A percentile compares a stretch with the other conserved stretches of the same genome.
These are phyloP conservation scores for Illadopsis cleaveri DNA, from an alignment of 2,113 vertebrate species.

Conservation along the genomic window DNA sequence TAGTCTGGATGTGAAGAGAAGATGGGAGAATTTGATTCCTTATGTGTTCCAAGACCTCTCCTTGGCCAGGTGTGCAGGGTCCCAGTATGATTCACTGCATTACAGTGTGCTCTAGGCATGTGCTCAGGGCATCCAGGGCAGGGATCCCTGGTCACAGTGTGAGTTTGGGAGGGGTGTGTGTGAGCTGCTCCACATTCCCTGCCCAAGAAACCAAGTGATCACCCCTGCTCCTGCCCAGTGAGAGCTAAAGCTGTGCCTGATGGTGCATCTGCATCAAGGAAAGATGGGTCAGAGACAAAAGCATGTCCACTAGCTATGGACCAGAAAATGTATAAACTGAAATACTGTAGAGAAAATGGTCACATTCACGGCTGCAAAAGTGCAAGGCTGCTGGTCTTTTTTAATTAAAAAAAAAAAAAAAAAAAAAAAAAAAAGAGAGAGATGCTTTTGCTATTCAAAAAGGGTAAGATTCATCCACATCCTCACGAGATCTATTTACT, in stretches of 20 bases:
- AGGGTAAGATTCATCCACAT: background rate
- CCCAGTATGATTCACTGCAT: fast-evolving
- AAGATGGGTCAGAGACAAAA: background rate
- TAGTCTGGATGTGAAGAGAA: background rate
- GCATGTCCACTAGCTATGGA: fast-evolving
- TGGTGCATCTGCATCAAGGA: fast-evolving
- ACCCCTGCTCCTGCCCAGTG: background rate
- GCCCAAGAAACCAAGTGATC: fast-evolving
- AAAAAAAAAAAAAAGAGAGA: fast-evolving
- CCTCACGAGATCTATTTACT: background rate
- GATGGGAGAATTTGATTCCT: background rate
- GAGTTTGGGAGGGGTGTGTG: fast-evolving
- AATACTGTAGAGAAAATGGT: background rate
- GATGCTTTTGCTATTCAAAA: background rate
- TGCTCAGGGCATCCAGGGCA: background rate
- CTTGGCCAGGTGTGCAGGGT: background rate
- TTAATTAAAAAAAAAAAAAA: background rate
- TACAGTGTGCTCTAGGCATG: background rate
- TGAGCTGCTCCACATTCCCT: background rate
- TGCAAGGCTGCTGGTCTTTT: background rate
- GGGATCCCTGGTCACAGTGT: no score
- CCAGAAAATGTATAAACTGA: background rate
- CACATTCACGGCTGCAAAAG: background rate
- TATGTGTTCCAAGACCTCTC: background rate
- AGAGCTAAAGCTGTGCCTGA: background rate